Evolutionary conservation across 2,888 invertebrate species (phyloP), one percentile per base, ranked within the genome.

Genomic region (Thymelicus acteon): DNA sequence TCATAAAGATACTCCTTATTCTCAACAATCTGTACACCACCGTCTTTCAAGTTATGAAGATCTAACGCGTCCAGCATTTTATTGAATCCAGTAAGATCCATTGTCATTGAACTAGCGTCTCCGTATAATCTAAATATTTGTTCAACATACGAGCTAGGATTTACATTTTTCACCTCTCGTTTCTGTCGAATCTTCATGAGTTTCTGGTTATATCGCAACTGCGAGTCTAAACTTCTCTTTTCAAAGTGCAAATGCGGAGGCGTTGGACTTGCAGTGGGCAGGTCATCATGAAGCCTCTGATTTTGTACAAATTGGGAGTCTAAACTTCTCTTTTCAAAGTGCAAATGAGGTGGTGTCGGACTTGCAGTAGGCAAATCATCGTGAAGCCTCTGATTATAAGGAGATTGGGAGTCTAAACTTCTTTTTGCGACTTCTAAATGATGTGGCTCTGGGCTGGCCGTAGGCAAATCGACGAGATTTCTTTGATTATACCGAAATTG

Each of bases 41-140:
- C 93, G 12, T 88, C 85, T 31, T 95, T 83, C 74, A 96, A 83
- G 72, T 93, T 93, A 68, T 93, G 85, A 5, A 96, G 86, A 19
- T 95, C 95, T 75, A 96, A 80, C 58, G 93, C 95, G 65, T 92
- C 89, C 10, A 97, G 89, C 91, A 97, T 94, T 67, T 88, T 95
- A 75, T 96, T 95, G 78, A 97, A 97, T n/a, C 96, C 96, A 6
- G 95, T 94, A 75, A 94, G 76, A 79, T 94, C 93, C 90, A 97
- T 95, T 10, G 95, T 95, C 88, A 96, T 94, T 52, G 92, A 95
- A 7, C 94, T 92, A 0, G 94, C 95, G 80, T 96, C 95, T 0
- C 96, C 96, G 80, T 95, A 97, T 79, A 94, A 89, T 57, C 92
- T 89, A 84, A 97, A 97, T 69, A 97, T 94, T 83, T 95, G 95